phyloP scores from a whole-genome alignment of 2,888 invertebrate genomes.

The Melanostoma mellinum region DNA sequence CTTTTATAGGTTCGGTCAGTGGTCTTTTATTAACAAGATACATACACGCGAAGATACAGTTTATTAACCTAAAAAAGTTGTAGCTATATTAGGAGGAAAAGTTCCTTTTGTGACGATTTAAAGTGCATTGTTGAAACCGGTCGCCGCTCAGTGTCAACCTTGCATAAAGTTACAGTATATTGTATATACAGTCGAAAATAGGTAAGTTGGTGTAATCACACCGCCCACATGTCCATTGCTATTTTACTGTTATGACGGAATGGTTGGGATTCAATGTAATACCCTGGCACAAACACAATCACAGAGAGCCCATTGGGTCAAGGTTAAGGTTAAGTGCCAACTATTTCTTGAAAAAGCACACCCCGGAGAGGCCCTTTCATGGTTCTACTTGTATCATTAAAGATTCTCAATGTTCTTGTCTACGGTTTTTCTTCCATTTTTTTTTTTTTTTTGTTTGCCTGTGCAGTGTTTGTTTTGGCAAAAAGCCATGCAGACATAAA shows the following conservation, averaged over 20 bases:
- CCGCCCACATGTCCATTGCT: not conserved
- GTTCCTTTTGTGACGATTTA: slow-evolving; percentile 34
- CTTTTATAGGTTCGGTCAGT: slow-evolving; percentile 13
- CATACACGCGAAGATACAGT: slow-evolving; percentile 52
- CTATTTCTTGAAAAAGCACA: slow-evolving; percentile 13
- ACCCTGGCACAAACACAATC: slow-evolving; percentile 6
- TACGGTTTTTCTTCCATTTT: slow-evolving; percentile 7
- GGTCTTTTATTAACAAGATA: slow-evolving; percentile 19
- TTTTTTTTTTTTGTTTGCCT: slow-evolving; percentile 13
- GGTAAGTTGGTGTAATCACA: slow-evolving; percentile 28
- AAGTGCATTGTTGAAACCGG: slow-evolving; percentile 64
- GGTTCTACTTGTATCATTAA: not conserved
- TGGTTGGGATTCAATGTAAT: not conserved
- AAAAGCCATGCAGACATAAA: slow-evolving; percentile 66
- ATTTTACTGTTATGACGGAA: slow-evolving; percentile 35
- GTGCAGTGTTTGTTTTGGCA: slow-evolving; percentile 65
- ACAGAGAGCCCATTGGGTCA: slow-evolving; percentile 51
- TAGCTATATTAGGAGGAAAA: slow-evolving; percentile 11
- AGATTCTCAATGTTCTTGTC: slow-evolving; percentile 7
- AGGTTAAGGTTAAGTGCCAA: slow-evolving; percentile 67
- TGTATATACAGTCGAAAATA: slow-evolving; percentile 11
- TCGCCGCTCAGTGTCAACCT: slow-evolving; percentile 31
- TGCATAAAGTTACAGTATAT: slow-evolving; percentile 37
- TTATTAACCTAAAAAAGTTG: slow-evolving; percentile 59
- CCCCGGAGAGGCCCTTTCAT: slow-evolving; percentile 5